Evolutionary conservation across 2,888 invertebrate genomes (phyloP).

Genomic region (Drosophila nr. fundita): DNA sequence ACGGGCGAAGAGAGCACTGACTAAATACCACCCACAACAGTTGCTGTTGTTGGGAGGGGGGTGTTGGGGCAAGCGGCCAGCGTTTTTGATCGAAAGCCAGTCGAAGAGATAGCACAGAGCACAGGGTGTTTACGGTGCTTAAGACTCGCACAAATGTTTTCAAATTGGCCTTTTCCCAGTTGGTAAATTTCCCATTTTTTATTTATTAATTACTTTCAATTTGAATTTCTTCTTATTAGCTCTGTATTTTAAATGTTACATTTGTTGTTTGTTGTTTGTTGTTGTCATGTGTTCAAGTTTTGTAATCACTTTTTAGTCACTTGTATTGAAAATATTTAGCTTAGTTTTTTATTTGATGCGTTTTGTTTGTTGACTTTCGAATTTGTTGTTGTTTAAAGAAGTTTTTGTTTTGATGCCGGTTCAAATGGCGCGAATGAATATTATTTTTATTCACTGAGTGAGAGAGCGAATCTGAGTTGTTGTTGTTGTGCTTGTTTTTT

Average conservation of each 20-base stretch:
- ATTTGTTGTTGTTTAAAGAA: slow-evolving; percentile 32
- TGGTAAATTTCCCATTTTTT: neutral
- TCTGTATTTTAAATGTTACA: neutral
- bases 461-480: slow-evolving; percentile 49
- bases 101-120: slow-evolving; percentile 53
- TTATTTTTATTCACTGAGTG: slow-evolving; percentile 49
- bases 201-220: neutral
- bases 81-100: slow-evolving; percentile 59
- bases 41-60: slow-evolving; percentile 18
- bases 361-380: slow-evolving; percentile 9
- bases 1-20: slow-evolving; percentile 62
- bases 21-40: slow-evolving; percentile 58
- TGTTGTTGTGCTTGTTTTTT: slow-evolving; percentile 50
- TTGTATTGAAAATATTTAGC: neutral
- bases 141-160: slow-evolving; percentile 55
- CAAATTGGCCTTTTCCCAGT: slow-evolving; percentile 56
- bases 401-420: slow-evolving; percentile 57
- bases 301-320: slow-evolving; percentile 12
- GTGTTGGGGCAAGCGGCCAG: slow-evolving; percentile 15
- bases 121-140: slow-evolving; percentile 68
- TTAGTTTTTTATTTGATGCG: neutral
- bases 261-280: slow-evolving; percentile 2
- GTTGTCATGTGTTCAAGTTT: slow-evolving; percentile 1
- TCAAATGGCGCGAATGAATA: slow-evolving; percentile 58
- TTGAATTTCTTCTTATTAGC: slow-evolving; percentile 4